A percentile compares a stretch with the other conserved stretches of the same genome.
Evolutionary conservation across 2,113 vertebrate genomes (phyloP).

Genomic region (Sigmodon hispidus): DNA sequence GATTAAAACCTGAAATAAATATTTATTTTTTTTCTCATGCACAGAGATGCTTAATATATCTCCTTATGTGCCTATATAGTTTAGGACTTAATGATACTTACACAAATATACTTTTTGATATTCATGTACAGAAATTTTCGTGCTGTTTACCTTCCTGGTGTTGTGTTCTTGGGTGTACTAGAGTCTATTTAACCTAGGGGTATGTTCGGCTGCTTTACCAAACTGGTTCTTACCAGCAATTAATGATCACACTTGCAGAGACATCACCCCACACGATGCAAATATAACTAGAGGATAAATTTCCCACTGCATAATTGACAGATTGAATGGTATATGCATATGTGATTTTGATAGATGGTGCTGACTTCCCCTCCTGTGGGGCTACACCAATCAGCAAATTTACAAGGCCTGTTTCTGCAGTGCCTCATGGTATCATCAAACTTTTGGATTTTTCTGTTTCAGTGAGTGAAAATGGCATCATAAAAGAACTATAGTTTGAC

Average conservation of each 20-base stretch:
- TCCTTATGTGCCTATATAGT: not conserved
- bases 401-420: not conserved
- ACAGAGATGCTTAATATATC: not conserved
- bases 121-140: no score
- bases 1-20: not conserved
- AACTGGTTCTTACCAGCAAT: not conserved
- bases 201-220: not conserved
- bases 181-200: constrained; percentile 33
- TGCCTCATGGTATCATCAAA: not conserved
- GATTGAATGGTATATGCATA: constrained; percentile 63
- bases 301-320: constrained; percentile 47
- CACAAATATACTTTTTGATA: not conserved
- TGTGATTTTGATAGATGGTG: constrained; percentile 72
- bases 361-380: constrained; percentile 50
- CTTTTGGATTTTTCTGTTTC: not conserved
- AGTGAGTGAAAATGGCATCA: not conserved
- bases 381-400: constrained; percentile 42
- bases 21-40: not conserved
- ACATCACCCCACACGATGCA: not conserved
- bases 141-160: not conserved
- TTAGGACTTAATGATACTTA: not conserved
- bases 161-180: constrained; percentile 37
- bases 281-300: constrained; percentile 34
- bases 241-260: constrained; percentile 26
- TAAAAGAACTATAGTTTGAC: not conserved